These are phyloP conservation scores for Acronicta psi DNA, from an alignment of 2,888 invertebrate species.

Conservation along the genomic window DNA sequence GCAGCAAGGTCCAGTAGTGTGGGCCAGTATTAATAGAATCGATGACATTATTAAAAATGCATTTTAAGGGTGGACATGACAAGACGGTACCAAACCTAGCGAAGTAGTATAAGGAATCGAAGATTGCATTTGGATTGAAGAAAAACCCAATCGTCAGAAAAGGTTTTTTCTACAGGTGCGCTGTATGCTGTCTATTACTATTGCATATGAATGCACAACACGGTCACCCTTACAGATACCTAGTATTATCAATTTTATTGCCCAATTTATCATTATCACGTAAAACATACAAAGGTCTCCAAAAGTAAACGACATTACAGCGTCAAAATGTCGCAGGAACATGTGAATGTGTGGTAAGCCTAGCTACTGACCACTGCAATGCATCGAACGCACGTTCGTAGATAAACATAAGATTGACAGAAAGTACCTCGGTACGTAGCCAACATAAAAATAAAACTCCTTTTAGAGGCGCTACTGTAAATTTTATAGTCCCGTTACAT, in stretches of 20 bases:
- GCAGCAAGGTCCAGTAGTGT: no score
- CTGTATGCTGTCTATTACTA: background rate
- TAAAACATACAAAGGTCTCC: slow-evolving; percentile 1
- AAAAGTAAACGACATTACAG: slow-evolving; percentile 4
- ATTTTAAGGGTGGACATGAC: no score
- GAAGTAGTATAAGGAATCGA: no score
- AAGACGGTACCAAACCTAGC: no score
- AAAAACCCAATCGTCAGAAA: no score
- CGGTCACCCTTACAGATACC: background rate
- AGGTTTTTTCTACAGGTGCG: no score
- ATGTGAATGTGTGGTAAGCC: slow-evolving; percentile 26
- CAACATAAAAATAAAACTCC: slow-evolving; percentile 49
- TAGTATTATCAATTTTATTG: slow-evolving; percentile 6
- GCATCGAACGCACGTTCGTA: slow-evolving; percentile 21
- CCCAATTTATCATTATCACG: slow-evolving; percentile 18
- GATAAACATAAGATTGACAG: slow-evolving; percentile 39
- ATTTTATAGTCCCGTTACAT: slow-evolving; percentile 57
- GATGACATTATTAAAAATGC: no score
- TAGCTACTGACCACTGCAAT: slow-evolving; percentile 3
- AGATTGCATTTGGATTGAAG: no score
- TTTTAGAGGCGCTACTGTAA: slow-evolving; percentile 52
- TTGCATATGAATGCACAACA: slow-evolving; percentile 12
- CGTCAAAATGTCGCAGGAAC: background rate
- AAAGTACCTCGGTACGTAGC: slow-evolving; percentile 34
- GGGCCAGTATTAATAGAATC: no score